Base-by-base conservation (phyloP, 2,888 invertebrate genomes). In the Deroplatys truncata region DNA sequence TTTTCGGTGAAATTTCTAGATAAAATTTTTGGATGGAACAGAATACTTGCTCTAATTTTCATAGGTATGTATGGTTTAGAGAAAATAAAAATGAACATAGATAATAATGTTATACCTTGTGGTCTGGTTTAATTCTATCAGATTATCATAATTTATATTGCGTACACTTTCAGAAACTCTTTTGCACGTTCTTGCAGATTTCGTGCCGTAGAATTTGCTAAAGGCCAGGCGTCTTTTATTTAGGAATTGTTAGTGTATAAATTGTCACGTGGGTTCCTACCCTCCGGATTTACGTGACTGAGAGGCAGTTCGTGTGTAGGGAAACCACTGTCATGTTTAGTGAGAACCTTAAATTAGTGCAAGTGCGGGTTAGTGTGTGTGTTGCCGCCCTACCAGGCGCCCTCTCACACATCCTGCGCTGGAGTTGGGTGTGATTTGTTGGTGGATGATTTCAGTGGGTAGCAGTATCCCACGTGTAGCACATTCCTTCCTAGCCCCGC, bases 331-430 rank as follows among this genome's bases (percentile, higher is more conserved):
- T 29, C 72, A 86, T 86, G 82, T 82, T 86, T 86, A 86, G 86
- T 82, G 86, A 72, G 56, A 86, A 86, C 82, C 82, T 82, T 29
- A 86, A 86, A 86, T 86, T 86, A 86, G 86, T 86, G 82, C 29
- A 72, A 72, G 56, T 72, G 56, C 9, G 56, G 20, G 86, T 31
- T 72, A 25, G 28, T 56, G 20, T 72, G 20, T 43, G 86, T 82
- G 28, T 72, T 16, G 56, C 56, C 25, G 20, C 20, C 56, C 56
- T 20, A 72, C 56, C 16, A 25, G 56, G 25, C 56, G 25, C 56
- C 56, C 56, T 56, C 56, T 56, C 56, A 56, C 56, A 56, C 56
- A 56, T 56, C 15, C 56, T 56, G 56, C 56, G 20, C 56, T 16
- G 20, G 20, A 72, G 56, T 72, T 72, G 25, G 56, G 56, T 72